Evolutionary conservation across 2,888 invertebrate species (phyloP).

Genomic region (Adineta ricciae): DNA sequence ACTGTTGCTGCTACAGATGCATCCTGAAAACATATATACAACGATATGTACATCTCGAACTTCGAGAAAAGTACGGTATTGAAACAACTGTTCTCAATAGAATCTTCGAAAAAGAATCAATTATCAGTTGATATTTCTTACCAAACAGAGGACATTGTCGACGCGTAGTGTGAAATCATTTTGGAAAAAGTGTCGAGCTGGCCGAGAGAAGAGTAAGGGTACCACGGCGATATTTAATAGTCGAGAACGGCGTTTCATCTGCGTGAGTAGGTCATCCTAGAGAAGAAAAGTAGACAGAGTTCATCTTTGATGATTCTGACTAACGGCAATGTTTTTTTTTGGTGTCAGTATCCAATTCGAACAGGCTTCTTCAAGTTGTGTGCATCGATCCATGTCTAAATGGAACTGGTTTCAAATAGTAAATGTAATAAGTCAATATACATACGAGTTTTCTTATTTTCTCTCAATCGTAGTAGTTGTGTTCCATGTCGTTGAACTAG

Average conservation of each 20-base stretch:
- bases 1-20: neutral
- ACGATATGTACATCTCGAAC: no score
- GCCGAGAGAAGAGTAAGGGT: neutral
- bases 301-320: neutral
- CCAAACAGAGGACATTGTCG: neutral
- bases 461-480: neutral
- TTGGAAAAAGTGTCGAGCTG: neutral
- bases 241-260: neutral
- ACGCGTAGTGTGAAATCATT: neutral
- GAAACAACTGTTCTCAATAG: no score
- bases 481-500: constrained; percentile 1
- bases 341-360: neutral
- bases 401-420: no score
- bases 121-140: no score
- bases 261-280: neutral
- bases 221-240: neutral
- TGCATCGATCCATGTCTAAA: neutral
- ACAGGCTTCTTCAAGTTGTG: neutral
- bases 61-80: no score
- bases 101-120: no score
- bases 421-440: neutral
- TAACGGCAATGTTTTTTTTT: neutral
- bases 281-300: neutral
- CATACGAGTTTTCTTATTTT: neutral
- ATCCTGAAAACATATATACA: neutral